Evolutionary conservation across 2,797 vertebrate genomes (phyloP).

Genomic region (Percopsis omiscomaycus): DNA sequence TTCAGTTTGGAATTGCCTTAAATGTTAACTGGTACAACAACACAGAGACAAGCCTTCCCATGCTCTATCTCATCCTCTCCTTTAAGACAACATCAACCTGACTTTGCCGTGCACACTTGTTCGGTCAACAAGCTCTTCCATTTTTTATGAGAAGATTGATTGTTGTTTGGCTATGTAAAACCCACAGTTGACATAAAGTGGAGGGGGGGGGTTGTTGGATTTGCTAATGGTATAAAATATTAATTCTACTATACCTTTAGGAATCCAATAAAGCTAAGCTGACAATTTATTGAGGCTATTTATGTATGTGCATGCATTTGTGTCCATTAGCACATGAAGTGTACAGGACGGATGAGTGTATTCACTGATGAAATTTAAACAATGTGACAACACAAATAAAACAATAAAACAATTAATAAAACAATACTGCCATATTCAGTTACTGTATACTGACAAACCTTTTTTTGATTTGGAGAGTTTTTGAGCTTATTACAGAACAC

Average conservation of each 20-base stretch:
- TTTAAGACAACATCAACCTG: background rate
- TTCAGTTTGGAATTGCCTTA: background rate
- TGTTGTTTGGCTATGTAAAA: conserved; percentile 7
- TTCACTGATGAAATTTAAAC: background rate
- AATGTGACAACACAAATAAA: no score
- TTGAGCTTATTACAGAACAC: background rate
- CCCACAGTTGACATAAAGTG: background rate
- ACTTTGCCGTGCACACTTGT: conserved; percentile 3
- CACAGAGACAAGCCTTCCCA: background rate
- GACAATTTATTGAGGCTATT: conserved; percentile 1
- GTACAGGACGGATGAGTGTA: background rate
- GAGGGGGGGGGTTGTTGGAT: background rate
- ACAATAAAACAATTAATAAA: no score
- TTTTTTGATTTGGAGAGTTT: background rate
- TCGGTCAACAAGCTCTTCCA: background rate
- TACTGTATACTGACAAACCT: background rate
- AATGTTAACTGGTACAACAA: background rate
- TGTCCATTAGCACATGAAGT: conserved; percentile 2
- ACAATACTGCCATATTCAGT: background rate
- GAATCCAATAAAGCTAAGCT: conserved; percentile 1
- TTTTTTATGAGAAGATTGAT: conserved; percentile 7
- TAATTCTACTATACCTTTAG: conserved; percentile 2
- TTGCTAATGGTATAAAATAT: conserved; percentile 4
- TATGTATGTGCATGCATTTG: background rate
- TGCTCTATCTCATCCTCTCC: background rate